phyloP scores from a whole-genome alignment of 2,113 vertebrate genomes.

The Oryzias celebensis region DNA sequence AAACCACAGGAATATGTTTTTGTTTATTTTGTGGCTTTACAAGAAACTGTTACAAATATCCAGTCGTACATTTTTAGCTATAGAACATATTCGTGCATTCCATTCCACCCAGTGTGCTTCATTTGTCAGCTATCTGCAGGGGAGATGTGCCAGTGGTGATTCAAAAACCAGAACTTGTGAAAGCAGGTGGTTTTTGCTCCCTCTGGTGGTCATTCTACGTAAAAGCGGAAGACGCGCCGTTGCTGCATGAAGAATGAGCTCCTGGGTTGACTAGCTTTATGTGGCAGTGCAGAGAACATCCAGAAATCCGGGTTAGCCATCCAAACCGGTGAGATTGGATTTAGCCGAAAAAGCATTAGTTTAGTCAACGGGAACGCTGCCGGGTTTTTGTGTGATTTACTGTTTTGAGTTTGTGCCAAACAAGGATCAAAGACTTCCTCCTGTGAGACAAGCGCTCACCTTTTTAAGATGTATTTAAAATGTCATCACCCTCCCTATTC shows the following conservation, averaged over 20 bases:
- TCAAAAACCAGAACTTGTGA: background rate
- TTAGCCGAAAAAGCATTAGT: background rate
- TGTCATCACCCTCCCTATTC: conserved; percentile 27
- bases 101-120: conserved; percentile 12
- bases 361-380: conserved; percentile 20
- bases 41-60: conserved; percentile 18
- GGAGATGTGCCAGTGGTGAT: conserved; percentile 7
- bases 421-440: conserved; percentile 27
- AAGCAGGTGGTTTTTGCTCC: conserved; percentile 23
- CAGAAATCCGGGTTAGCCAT: background rate
- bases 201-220: conserved; percentile 48
- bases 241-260: conserved; percentile 25
- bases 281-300: conserved; percentile 21
- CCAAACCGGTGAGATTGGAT: background rate
- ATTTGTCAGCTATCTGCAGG: conserved; percentile 22
- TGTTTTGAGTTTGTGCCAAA: conserved; percentile 55
- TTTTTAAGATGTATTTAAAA: conserved; percentile 40
- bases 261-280: conserved; percentile 22
- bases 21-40: conserved; percentile 21
- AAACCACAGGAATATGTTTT: background rate
- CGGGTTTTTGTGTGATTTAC: conserved; percentile 26
- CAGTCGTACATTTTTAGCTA: conserved; percentile 18
- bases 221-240: conserved; percentile 32
- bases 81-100: conserved; percentile 18
- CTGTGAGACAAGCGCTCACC: conserved; percentile 22